These are phyloP conservation scores for Amphiprion clarkii DNA, from an alignment of 2,797 vertebrate species.

Conservation along the genomic window DNA sequence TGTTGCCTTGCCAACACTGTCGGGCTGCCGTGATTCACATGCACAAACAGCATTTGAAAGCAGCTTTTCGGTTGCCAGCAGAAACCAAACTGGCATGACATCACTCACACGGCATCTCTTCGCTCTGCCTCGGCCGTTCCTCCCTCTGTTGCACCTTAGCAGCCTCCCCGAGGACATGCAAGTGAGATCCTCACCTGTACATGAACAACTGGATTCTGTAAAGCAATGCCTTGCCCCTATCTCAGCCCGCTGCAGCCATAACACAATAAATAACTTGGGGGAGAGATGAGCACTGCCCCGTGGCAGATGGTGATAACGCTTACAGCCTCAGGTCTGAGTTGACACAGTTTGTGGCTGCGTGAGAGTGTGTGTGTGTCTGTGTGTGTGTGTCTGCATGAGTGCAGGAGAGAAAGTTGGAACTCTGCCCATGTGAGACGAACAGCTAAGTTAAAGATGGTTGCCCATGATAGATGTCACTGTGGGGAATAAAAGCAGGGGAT, in stretches of 20 bases:
- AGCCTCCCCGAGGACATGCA: slow-evolving; percentile 53
- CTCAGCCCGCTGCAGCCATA: slow-evolving; percentile 62
- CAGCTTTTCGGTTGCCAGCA: slow-evolving; percentile 45
- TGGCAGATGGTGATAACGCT: slow-evolving; percentile 81
- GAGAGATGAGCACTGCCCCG: slow-evolving; percentile 77
- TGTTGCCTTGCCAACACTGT: slow-evolving; percentile 76
- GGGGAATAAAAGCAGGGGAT: slow-evolving; percentile 54
- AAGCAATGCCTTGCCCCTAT: slow-evolving; percentile 55
- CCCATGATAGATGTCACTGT: slow-evolving; percentile 60
- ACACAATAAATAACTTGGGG: slow-evolving; percentile 79
- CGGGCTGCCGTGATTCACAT: slow-evolving; percentile 67
- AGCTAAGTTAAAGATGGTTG: slow-evolving; percentile 63
- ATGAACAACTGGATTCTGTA: slow-evolving; percentile 64
- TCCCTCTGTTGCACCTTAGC: slow-evolving; percentile 26
- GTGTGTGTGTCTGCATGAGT: slow-evolving; percentile 6
- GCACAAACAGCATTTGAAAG: slow-evolving; percentile 70
- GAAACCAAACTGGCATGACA: slow-evolving; percentile 53
- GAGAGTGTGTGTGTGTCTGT: slow-evolving; percentile 13
- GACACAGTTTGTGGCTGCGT: slow-evolving; percentile 38
- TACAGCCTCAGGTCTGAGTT: slow-evolving; percentile 63
- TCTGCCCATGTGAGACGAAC: slow-evolving; percentile 60
- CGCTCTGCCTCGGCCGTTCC: slow-evolving; percentile 29
- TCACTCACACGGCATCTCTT: slow-evolving; percentile 39
- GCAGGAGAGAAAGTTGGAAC: slow-evolving; percentile 45
- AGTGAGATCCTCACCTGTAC: slow-evolving; percentile 67